Base-by-base conservation (phyloP, 2,888 invertebrate genomes). In the Xiphydria camelus region DNA sequence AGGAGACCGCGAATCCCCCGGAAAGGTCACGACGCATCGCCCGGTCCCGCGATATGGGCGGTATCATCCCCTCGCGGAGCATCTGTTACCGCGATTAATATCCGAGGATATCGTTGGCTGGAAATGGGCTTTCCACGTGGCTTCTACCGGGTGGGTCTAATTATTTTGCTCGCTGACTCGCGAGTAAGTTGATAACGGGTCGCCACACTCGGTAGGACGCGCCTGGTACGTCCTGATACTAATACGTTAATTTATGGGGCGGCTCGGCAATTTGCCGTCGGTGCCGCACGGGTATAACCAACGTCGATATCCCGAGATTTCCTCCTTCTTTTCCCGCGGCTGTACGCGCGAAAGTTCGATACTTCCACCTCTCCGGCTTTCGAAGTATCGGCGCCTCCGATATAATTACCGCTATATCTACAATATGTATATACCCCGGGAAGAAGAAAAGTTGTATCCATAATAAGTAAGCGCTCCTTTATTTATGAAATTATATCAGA, bases 101-200 rank as follows among this genome's bases (percentile, higher is more conserved):
- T 37, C 44, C 37, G 38, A 19, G 38, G 17, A 29, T 39, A 9
- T 17, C 32, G 21, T 36, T 42, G 29, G 42, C 32, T 19, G 44
- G 23, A 29, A 31, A 44, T 37, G 20, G 39, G 38, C 44, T 19
- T n/a, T 44, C 17, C 32, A 31, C 32, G 25, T 19, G 26, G 43
- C 31, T 44, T 22, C 18, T 18, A 44, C 25, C 44, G 44, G 44
- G 44, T 44, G 53, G 54, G 44, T 62, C 64, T 64, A 66, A 66
- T 66, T 64, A 66, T 66, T 66, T 66, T 61, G 66, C 62, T 60
- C 60, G 60, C 55, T 62, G 61, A 57, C 56, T 62, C 53, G 64
- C 59, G 55, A 57, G 57, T 66, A 66, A 66, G 55, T 52, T 53
- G 64, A 66, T 66, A 66, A 66, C 63, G 55, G 23, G 41, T 47